Evolutionary conservation across 2,888 invertebrate genomes (phyloP), one percentile per base, ranked within the genome.

Genomic region (Pachycephus smyrnensis): DNA sequence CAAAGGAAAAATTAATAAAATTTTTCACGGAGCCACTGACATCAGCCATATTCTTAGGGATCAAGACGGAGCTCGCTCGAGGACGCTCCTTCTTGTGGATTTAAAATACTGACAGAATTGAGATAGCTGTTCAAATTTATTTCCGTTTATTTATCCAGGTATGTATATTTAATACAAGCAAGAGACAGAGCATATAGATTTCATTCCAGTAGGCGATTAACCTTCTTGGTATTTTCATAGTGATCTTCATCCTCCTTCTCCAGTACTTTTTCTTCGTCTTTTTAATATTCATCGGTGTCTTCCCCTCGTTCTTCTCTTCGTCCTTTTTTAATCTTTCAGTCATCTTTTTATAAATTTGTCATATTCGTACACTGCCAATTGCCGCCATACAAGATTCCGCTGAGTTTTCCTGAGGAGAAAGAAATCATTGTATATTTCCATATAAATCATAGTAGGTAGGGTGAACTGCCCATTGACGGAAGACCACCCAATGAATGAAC

Each of bases 81-180:
- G 55, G 55, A 55, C 9, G 55, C 9, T 55, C 2, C 2, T 55
- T 55, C 9, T 55, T 55, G 9, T 9, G 55, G 23, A 55, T 55
- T 55, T 55, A 55, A 55, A 23, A 55, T 55, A 55, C 23, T 9
- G 9, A 15, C 23, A 15, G 2, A 55, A 23, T 55, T 36, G 74
- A 23, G 40, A 73, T 75, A 69, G 12, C 15, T 79, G 31, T 71
- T 12, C n/a, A 33, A 71, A 75, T 75, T 37, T 73, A 75, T 69
- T 75, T 79, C n/a, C 68, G 30, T 74, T 55, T 71, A 55, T 78
- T 78, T 35, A 78, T 77, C 80, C 77, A 37, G 71, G 73, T 55
- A 23, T 55, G 55, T 55, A 55, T 55, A 55, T 23, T 55, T 55
- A 23, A 23, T 55, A 55, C 23, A 55, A 55, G 55, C 55, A 55